A percentile compares a stretch with the other conserved stretches of the same genome.
Conservation (phyloP, 2,888 invertebrate genomes). For the Eledone cirrhosa region DNA sequence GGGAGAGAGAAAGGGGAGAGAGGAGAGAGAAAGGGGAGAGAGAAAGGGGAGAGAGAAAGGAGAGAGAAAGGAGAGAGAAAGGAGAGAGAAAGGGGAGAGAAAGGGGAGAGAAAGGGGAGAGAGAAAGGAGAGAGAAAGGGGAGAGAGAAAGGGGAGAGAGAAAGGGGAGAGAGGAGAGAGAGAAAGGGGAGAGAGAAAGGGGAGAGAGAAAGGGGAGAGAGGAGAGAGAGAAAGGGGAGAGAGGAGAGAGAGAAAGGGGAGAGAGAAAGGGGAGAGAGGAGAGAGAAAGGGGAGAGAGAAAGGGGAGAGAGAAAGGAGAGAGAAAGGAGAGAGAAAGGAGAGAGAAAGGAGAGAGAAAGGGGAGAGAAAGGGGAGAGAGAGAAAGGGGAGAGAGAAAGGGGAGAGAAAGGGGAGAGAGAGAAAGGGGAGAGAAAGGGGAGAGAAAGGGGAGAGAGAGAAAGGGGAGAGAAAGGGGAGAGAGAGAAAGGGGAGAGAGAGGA, state of each 20-base stretch:
- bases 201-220: neutral
- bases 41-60: neutral
- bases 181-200: neutral
- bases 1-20: neutral
- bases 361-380: neutral
- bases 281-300: no score
- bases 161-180: neutral
- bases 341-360: no score
- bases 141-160: no score
- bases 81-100: neutral
- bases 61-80: neutral
- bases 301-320: neutral
- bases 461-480: neutral
- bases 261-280: no score
- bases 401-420: neutral
- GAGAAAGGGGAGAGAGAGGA: neutral
- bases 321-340: no score
- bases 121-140: neutral
- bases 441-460: neutral
- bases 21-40: neutral
- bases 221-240: neutral
- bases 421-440: no score
- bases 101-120: neutral
- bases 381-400: neutral
- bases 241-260: no score